A percentile compares a stretch with the other conserved stretches of the same genome.
phyloP scores from a whole-genome alignment of 2,888 invertebrate species.

The Deilephila porcellus region DNA sequence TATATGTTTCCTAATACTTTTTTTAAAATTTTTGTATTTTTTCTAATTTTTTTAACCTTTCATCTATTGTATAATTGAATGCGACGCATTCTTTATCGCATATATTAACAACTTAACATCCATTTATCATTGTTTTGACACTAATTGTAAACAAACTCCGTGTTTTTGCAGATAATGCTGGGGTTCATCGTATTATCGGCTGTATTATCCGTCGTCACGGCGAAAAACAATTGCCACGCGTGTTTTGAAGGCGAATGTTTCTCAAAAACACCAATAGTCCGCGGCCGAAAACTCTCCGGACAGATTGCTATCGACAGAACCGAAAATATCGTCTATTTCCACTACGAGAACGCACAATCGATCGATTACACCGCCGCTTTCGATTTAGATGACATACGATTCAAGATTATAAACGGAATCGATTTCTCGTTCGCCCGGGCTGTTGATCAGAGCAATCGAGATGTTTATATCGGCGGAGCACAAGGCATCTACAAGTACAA shows the following conservation, averaged over 20 bases:
- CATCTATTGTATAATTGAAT: too few relatives aligned
- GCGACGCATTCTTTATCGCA: too few relatives aligned
- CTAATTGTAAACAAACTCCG: not conserved
- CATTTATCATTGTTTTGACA: not conserved
- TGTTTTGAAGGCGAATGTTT: conserved; percentile 67
- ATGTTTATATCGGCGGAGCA: conserved; percentile 63
- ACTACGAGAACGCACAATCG: conserved; percentile 55
- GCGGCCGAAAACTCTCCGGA: conserved; percentile 60
- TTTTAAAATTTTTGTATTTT: too few relatives aligned
- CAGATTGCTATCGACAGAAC: conserved; percentile 67
- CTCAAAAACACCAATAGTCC: conserved; percentile 56
- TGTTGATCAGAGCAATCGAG: conserved; percentile 59
- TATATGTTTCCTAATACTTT: too few relatives aligned
- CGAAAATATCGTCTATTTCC: conserved; percentile 65
- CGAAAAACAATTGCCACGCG: conserved; percentile 55
- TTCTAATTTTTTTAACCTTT: too few relatives aligned
- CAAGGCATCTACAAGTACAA: conserved; percentile 63
- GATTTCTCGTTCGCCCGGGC: conserved; percentile 66
- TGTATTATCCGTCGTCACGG: not conserved
- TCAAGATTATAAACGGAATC: conserved; percentile 54
- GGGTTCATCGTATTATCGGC: conserved; percentile 10
- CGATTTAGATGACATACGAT: conserved; percentile 59
- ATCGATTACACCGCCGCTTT: conserved; percentile 62
- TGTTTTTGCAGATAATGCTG: conserved; percentile 25
- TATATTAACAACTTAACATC: not conserved